A percentile compares a stretch with the other conserved stretches of the same genome.
Conservation (phyloP, 1,140 invertebrate species). For the Phocides pigmalion region DNA sequence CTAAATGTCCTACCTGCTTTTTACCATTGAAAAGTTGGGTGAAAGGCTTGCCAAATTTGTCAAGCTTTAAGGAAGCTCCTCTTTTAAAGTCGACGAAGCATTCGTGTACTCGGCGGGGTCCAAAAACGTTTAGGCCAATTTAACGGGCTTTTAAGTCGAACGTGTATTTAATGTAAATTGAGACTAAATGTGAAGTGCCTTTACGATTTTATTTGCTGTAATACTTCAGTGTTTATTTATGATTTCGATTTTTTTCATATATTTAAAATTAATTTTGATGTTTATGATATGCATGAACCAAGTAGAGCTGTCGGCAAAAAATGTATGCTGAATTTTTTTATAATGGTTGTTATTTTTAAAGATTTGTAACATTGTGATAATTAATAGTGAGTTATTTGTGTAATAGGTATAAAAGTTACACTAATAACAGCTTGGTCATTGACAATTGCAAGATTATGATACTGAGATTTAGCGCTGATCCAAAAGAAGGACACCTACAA, state of each 20-base stretch:
- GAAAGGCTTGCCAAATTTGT: constrained; percentile 22
- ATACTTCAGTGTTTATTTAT: not conserved
- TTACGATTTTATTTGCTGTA: not conserved
- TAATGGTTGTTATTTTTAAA: no score
- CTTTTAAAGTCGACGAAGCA: constrained; percentile 21
- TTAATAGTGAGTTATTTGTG: no score
- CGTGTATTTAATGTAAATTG: constrained; percentile 17
- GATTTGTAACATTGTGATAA: no score
- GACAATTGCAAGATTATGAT: no score
- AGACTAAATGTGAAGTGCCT: not conserved
- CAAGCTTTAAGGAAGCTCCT: constrained; percentile 10
- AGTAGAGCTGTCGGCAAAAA: no score
- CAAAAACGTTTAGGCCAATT: constrained; percentile 36
- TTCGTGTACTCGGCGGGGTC: constrained; percentile 15
- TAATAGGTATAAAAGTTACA: no score
- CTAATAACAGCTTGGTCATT: no score
- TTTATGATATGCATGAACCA: no score
- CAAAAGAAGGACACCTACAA: no score
- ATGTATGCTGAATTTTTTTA: no score
- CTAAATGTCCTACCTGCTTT: not conserved
- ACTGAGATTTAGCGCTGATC: no score
- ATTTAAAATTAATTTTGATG: no score
- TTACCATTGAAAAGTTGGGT: not conserved
- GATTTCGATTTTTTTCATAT: not conserved
- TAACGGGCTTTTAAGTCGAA: constrained; percentile 17